Evolutionary conservation across 2,797 vertebrate species (phyloP), one percentile per base, ranked within the genome.

Genomic region (Acanthurus tractus): DNA sequence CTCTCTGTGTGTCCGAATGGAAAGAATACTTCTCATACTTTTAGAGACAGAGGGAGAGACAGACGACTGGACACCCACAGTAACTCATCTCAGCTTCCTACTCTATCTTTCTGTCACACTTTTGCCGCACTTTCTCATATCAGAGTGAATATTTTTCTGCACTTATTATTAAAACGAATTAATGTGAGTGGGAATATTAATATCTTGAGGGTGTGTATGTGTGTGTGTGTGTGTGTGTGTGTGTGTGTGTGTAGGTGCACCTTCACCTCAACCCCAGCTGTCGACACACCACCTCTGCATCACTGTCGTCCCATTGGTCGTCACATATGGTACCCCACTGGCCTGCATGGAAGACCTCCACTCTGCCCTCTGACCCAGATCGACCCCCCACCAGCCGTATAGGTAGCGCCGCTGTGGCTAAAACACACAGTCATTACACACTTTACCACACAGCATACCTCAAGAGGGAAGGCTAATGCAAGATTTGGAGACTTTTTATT

Each of bases 241-340:
- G 25, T 56, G 58, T 65, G 36, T 40, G n/a, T 46, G n/a, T 56
- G 49, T 63, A 58, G 3, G 29, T 54, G 63, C 25, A 36, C 45
- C 79, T 94, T 92, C 87, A 99, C 98, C 97, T 96, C 69, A 98
- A 92, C 55, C 98, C 97, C 63, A 99, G 95, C 88, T 99, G 98
- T 93, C 98, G 96, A 92, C 98, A 99, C 86, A 99, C 93, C 61
- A 99, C 98, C 87, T 98, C 98, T 22, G 98, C 98, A 52, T 99
- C 98, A 0, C 94, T 96, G 36, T 97, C 95, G 8, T 99, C 98
- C 98, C 98, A 99, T 74, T 99, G 98, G 86, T 99, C 97, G 0
- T 99, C 98, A 63, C 98, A 99, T 78, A 99, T 82, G 2, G 98
- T 97, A 1, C 98, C 98, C 98, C 98, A 99, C 79, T 97, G 96